Evolutionary conservation across 2,113 vertebrate species (phyloP).

Genomic region (Chlorodrepanis virens): DNA sequence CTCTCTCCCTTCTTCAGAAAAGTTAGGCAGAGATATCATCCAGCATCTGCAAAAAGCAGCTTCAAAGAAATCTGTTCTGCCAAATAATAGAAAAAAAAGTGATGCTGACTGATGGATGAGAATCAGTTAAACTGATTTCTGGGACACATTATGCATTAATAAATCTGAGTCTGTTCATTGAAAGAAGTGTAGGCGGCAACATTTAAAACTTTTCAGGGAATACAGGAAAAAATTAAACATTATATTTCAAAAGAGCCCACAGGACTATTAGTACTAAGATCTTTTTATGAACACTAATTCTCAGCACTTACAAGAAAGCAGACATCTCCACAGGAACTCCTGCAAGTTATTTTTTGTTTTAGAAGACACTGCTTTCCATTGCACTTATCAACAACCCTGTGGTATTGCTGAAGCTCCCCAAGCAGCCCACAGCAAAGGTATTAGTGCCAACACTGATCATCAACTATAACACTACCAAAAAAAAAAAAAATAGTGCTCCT

Average conservation of each 20-base stretch:
- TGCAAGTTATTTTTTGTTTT: not conserved
- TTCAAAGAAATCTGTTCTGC: not conserved
- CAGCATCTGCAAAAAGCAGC: not conserved
- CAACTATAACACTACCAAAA: not conserved
- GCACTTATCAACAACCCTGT: not conserved
- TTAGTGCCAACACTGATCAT: not conserved
- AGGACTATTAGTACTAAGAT: not conserved
- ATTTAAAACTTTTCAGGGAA: not conserved
- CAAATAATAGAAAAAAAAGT: not conserved
- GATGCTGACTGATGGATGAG: not conserved
- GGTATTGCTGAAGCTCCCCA: not conserved
- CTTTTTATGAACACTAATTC: not conserved
- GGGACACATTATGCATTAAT: constrained; percentile 20
- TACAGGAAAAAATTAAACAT: not conserved
- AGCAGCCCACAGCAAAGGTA: not conserved
- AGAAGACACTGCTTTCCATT: not conserved
- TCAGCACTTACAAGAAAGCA: not conserved
- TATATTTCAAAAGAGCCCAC: not conserved
- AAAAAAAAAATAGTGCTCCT: not conserved
- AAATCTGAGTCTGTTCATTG: constrained; percentile 40
- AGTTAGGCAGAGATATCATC: not conserved
- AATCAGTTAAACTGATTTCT: constrained; percentile 56
- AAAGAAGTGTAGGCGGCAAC: not conserved
- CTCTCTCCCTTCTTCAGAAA: not conserved
- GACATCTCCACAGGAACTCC: not conserved